Evolutionary conservation across 2,888 invertebrate genomes (phyloP).

Genomic region (Lysandra bellargus): DNA sequence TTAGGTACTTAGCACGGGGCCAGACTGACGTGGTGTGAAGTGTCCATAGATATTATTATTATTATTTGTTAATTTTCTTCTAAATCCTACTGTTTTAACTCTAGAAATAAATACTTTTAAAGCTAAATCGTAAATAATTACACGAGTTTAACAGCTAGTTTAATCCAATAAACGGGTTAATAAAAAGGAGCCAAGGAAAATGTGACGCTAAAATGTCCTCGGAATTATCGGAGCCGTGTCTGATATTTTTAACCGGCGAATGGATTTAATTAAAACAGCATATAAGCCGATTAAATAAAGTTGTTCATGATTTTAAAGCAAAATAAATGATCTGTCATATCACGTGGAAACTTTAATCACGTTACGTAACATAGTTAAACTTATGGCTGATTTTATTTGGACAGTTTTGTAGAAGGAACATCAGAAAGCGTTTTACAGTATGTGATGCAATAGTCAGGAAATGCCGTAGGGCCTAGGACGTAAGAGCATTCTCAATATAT

Average conservation of each 20-base stretch:
- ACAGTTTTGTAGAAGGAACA: neutral
- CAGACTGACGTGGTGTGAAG: no score
- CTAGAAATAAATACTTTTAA: neutral
- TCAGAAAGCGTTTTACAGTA: neutral
- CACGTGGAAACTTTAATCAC: neutral
- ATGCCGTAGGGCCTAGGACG: neutral
- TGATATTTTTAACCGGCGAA: slow-evolving; percentile 1
- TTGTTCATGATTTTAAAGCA: slow-evolving; percentile 8
- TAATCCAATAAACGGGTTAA: neutral
- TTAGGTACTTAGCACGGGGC: no score
- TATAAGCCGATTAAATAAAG: neutral
- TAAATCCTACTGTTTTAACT: neutral
- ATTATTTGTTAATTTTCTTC: neutral
- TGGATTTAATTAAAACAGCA: slow-evolving; percentile 4
- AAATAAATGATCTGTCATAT: slow-evolving; percentile 3
- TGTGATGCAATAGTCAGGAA: neutral
- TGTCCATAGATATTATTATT: no score
- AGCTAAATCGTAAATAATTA: neutral
- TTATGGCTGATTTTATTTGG: neutral
- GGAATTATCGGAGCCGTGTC: neutral
- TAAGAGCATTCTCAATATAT: neutral
- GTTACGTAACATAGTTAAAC: neutral
- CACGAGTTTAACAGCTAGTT: neutral
- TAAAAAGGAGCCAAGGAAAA: neutral
- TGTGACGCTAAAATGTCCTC: neutral